Evolutionary conservation across 2,797 vertebrate species (phyloP).

Genomic region (Galago senegalensis): DNA sequence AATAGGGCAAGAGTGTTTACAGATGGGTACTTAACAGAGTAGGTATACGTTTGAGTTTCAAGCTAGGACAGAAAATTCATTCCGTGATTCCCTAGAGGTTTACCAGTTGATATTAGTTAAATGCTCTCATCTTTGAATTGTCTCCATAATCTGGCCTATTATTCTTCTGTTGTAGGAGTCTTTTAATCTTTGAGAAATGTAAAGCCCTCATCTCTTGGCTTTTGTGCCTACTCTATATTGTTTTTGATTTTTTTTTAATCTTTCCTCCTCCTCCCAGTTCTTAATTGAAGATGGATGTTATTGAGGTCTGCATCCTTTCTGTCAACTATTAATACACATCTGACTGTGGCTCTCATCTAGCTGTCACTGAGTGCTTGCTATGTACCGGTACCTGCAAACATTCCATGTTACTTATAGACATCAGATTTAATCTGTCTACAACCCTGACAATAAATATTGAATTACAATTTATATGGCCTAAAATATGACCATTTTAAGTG

Average conservation of each 20-base stretch:
- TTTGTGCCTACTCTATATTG: not conserved
- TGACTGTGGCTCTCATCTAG: not conserved
- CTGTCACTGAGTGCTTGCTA: not conserved
- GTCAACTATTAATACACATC: not conserved
- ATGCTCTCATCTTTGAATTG: not conserved
- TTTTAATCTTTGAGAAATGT: constrained; percentile 18
- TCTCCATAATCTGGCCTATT: not conserved
- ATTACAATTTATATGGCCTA: constrained; percentile 26
- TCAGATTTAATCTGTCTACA: constrained; percentile 18
- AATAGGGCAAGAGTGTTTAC: not conserved
- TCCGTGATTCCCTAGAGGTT: not conserved
- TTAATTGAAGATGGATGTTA: not conserved
- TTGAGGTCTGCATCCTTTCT: not conserved
- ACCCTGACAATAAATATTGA: not conserved
- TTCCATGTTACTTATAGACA: not conserved
- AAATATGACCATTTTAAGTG: not conserved
- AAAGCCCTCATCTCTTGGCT: not conserved
- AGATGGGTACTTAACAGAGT: constrained; percentile 4
- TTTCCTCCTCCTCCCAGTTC: not conserved
- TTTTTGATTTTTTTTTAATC: not conserved
- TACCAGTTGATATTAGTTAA: not conserved
- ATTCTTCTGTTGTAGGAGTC: not conserved
- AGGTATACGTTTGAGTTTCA: constrained; percentile 7
- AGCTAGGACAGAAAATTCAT: not conserved
- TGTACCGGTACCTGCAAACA: not conserved